These are phyloP conservation scores for Eueremaeus valkanovi DNA, from an alignment of 2,888 invertebrate species.

Conservation along the genomic window DNA sequence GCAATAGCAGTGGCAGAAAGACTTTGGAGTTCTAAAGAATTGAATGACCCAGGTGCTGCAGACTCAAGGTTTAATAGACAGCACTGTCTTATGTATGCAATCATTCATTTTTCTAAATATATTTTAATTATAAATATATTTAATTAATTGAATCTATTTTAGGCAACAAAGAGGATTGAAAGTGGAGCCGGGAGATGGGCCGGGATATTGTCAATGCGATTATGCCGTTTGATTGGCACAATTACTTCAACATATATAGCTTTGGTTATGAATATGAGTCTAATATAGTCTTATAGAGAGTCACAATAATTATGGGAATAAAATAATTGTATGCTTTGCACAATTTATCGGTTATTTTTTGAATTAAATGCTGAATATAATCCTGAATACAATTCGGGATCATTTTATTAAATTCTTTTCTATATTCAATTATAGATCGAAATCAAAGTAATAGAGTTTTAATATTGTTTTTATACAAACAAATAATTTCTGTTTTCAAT, in stretches of 20 bases:
- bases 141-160: neutral
- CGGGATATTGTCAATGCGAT: slow-evolving; percentile 47
- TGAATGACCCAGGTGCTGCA: slow-evolving; percentile 56
- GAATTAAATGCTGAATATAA: no score
- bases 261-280: no score
- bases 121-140: neutral
- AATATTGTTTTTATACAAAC: no score
- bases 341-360: no score
- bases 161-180: slow-evolving; percentile 45
- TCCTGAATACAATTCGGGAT: no score
- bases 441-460: no score
- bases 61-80: slow-evolving; percentile 64
- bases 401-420: neutral
- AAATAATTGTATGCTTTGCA: no score
- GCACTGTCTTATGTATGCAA: slow-evolving; percentile 49
- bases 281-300: no score
- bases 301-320: no score
- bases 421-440: neutral
- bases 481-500: no score
- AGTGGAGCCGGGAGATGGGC: slow-evolving; percentile 46
- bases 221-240: slow-evolving; percentile 1
- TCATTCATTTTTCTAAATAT: neutral
- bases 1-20: slow-evolving; percentile 79
- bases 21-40: slow-evolving; percentile 63
- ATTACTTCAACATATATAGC: no score